These are phyloP conservation scores for Eurystomus glaucurus DNA, from an alignment of 2,797 vertebrate species.

Conservation along the genomic window DNA sequence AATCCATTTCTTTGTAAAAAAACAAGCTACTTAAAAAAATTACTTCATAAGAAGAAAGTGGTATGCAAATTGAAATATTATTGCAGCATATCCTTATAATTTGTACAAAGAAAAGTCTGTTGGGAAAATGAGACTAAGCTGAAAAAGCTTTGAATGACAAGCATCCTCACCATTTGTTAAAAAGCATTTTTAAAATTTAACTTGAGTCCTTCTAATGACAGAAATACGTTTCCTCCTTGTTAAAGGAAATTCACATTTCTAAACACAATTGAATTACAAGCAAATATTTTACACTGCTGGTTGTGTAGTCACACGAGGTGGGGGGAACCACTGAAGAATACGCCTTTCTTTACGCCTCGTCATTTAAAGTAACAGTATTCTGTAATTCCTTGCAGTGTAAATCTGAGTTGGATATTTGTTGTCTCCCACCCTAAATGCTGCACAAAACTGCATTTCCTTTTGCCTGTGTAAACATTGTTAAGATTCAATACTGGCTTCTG, in stretches of 20 bases:
- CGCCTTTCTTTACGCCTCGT: not conserved
- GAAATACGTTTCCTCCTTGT: not conserved
- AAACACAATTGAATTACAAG: not conserved
- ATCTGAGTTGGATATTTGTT: not conserved
- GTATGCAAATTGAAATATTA: not conserved
- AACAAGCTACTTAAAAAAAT: not conserved
- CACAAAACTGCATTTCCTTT: not conserved
- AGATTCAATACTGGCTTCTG: not conserved
- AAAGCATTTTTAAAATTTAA: not conserved
- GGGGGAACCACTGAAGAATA: not conserved
- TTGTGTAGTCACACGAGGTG: not conserved
- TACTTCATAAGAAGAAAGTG: not conserved
- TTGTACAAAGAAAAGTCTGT: not conserved
- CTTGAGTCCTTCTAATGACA: not conserved
- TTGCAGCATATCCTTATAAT: not conserved
- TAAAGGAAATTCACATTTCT: not conserved
- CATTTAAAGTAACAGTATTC: not conserved
- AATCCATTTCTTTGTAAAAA: not conserved
- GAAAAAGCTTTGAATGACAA: not conserved
- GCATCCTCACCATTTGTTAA: not conserved
- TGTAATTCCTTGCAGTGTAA: not conserved
- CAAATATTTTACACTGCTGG: not conserved
- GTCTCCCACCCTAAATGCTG: not conserved
- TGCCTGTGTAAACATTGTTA: not conserved
- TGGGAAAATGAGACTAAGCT: not conserved